A percentile compares a stretch with the other conserved stretches of the same genome.
These are phyloP conservation scores for Pangasianodon hypophthalmus DNA, from an alignment of 2,113 vertebrate genomes.

Conservation along the genomic window DNA sequence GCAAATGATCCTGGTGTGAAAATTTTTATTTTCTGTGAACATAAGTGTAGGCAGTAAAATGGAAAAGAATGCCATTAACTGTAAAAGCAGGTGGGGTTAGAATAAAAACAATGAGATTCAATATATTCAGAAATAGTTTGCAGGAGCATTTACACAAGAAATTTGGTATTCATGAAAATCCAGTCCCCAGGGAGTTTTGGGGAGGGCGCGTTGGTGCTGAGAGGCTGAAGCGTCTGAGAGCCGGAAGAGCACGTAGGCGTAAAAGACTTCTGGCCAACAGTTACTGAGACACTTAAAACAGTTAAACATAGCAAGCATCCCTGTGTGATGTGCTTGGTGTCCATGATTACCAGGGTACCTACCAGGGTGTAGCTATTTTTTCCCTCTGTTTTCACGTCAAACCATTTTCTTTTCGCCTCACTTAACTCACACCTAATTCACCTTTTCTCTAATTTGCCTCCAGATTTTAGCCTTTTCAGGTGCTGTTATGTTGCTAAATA, in stretches of 20 bases:
- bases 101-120: background rate
- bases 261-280: background rate
- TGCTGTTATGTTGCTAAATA: background rate
- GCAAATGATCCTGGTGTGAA: background rate
- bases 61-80: background rate
- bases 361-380: background rate
- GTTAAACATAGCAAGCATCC: background rate
- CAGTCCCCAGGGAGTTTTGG: background rate
- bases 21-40: background rate
- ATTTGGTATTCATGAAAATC: slow-evolving; percentile 12
- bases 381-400: background rate
- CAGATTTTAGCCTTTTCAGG: background rate
- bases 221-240: background rate
- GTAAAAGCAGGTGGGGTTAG: background rate
- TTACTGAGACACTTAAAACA: background rate
- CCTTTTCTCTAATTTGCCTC: background rate
- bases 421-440: background rate
- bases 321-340: background rate
- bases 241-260: background rate
- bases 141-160: background rate
- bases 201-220: background rate
- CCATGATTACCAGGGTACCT: background rate
- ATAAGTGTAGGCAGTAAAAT: background rate
- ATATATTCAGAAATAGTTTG: background rate
- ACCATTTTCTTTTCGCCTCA: background rate